Conservation (phyloP, 37 sponge, comb jelly and placozoan genomes). For the Crambe crambe region DNA sequence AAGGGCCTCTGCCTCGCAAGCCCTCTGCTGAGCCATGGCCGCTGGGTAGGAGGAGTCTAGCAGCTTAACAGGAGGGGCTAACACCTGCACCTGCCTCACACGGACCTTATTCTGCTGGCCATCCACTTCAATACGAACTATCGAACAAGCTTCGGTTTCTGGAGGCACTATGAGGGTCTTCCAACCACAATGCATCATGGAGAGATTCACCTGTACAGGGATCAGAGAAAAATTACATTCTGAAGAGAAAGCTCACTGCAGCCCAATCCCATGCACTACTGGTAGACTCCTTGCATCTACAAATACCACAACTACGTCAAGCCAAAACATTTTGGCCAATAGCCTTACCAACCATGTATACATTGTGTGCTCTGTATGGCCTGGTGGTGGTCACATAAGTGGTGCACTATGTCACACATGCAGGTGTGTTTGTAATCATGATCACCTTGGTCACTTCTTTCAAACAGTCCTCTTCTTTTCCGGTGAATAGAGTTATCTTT, state of each 20-base stretch:
- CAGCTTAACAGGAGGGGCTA: slow-evolving; percentile 21
- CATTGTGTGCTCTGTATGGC: no score
- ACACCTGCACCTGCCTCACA: slow-evolving; percentile 78
- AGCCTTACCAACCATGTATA: no score
- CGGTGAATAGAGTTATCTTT: slow-evolving; percentile 30
- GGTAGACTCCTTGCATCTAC: no score
- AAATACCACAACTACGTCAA: no score
- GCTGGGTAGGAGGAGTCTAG: slow-evolving; percentile 47
- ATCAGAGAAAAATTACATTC: background rate
- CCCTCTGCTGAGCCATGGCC: slow-evolving; percentile 66
- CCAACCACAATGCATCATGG: slow-evolving; percentile 69
- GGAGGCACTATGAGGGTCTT: slow-evolving; percentile 37
- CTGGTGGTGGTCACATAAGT: background rate
- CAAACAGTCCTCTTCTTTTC: slow-evolving; percentile 50
- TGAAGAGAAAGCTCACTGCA: no score
- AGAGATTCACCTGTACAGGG: slow-evolving; percentile 40
- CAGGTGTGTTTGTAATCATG: background rate
- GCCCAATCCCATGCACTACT: no score
- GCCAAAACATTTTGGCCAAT: no score
- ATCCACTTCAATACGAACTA: slow-evolving; percentile 72
- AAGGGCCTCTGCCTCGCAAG: slow-evolving; percentile 84
- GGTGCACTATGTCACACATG: background rate
- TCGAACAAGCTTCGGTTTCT: slow-evolving; percentile 2
- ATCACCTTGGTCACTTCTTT: slow-evolving; percentile 56
- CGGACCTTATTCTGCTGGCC: slow-evolving; percentile 74